Conservation (phyloP, 2,113 vertebrate genomes). For the Microtus richardsoni region DNA sequence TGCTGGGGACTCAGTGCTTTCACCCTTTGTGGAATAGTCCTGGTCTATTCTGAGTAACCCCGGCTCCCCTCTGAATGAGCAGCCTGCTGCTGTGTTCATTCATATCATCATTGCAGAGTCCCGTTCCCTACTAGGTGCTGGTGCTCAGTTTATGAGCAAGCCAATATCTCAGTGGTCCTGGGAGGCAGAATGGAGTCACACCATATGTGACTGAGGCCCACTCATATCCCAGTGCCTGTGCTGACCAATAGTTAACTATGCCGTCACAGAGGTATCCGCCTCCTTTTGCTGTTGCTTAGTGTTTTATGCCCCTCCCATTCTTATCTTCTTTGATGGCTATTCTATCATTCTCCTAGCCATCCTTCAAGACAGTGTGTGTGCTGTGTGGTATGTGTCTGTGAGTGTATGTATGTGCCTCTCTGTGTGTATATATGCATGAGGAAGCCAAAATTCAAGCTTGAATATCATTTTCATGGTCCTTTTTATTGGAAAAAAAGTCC, state of each 20-base stretch:
- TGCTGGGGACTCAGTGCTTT: not conserved
- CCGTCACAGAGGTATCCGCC: too few species aligned
- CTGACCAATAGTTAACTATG: not conserved
- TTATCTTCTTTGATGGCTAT: not conserved
- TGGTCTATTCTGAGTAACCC: not conserved
- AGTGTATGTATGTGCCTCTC: not conserved
- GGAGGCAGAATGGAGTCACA: not conserved
- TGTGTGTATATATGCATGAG: not conserved
- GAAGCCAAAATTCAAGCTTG: not conserved
- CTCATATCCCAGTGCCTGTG: fast-evolving
- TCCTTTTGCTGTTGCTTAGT: not conserved
- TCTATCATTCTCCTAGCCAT: not conserved
- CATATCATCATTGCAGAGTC: not conserved
- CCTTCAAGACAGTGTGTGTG: not conserved
- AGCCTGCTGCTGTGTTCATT: not conserved
- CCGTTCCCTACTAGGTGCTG: not conserved
- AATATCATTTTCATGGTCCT: not conserved
- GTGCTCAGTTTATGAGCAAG: not conserved
- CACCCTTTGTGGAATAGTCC: not conserved
- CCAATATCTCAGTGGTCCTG: not conserved
- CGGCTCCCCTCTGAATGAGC: fast-evolving
- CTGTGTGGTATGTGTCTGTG: not conserved
- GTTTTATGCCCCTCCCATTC: not conserved
- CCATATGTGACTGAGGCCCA: fast-evolving
- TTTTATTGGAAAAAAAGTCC: not conserved